Percentiles rank a stretch among this genome's conserved stretches.
phyloP scores from a whole-genome alignment of 1,140 invertebrate species.

The Diorhabda carinulata region DNA sequence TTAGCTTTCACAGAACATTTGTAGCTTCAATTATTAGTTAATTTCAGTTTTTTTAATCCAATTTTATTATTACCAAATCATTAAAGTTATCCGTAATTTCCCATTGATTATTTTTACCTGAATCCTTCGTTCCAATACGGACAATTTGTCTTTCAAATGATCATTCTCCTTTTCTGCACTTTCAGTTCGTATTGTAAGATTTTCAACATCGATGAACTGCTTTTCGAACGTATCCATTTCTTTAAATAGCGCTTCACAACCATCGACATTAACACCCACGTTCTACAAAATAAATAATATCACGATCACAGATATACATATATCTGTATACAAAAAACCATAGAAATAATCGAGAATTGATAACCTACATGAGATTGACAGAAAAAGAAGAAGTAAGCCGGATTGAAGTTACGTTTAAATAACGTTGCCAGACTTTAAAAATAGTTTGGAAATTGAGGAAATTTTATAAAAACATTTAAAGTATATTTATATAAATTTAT shows the following conservation, averaged over 20 bases:
- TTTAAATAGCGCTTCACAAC: slow-evolving; percentile 55
- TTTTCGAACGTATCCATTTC: slow-evolving; percentile 70
- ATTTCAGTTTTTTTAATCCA: too few species aligned
- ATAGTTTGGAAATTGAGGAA: too few species aligned
- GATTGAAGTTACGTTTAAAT: too few species aligned
- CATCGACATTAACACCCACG: slow-evolving; percentile 50
- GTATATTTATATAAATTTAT: neutral
- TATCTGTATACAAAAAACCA: too few species aligned
- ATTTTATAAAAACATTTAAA: neutral
- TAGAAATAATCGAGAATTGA: too few species aligned
- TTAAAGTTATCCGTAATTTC: too few species aligned
- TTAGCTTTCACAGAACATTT: too few species aligned
- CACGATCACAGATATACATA: neutral
- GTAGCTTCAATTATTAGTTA: too few species aligned
- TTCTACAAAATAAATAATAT: slow-evolving; percentile 43
- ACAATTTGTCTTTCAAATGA: slow-evolving; percentile 58
- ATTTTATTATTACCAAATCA: too few species aligned
- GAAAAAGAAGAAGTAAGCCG: too few species aligned
- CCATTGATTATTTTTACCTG: slow-evolving; percentile 50
- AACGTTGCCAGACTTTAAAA: too few species aligned
- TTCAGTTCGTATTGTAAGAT: slow-evolving; percentile 54
- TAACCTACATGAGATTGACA: too few species aligned
- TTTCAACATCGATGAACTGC: slow-evolving; percentile 68
- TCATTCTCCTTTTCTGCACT: slow-evolving; percentile 58
- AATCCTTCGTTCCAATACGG: slow-evolving; percentile 65